phyloP scores from a whole-genome alignment of 1,140 invertebrate species.

The Anadara kagoshimensis region DNA sequence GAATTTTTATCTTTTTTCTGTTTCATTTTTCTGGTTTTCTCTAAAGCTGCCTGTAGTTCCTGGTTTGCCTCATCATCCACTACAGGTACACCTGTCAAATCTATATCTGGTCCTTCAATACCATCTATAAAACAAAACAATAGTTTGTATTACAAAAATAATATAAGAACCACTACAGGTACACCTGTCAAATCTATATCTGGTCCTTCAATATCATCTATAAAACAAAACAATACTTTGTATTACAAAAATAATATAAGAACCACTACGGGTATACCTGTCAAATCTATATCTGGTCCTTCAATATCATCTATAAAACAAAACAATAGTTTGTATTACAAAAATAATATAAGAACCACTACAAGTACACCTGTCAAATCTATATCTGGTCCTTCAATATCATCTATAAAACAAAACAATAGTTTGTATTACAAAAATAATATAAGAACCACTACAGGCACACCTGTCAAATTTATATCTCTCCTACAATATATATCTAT shows the following conservation, averaged over 20 bases:
- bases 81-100: slow-evolving; percentile 78
- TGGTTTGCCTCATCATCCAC: slow-evolving; percentile 86
- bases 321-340: neutral
- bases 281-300: slow-evolving; percentile 76
- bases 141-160: too few relatives aligned
- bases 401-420: slow-evolving; percentile 23
- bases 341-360: slow-evolving; percentile 72
- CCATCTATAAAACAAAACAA: slow-evolving; percentile 24
- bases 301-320: slow-evolving; percentile 33
- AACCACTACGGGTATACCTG: slow-evolving; percentile 78
- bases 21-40: slow-evolving; percentile 84
- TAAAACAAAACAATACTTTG: neutral
- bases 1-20: slow-evolving; percentile 72
- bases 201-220: slow-evolving; percentile 57
- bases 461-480: slow-evolving; percentile 77
- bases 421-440: too few relatives aligned
- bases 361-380: slow-evolving; percentile 79
- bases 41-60: slow-evolving; percentile 84
- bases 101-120: slow-evolving; percentile 71
- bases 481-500: slow-evolving; percentile 52
- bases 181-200: slow-evolving; percentile 78
- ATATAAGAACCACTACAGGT: slow-evolving; percentile 77
- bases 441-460: slow-evolving; percentile 79
- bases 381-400: slow-evolving; percentile 68
- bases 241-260: too few relatives aligned